These are phyloP conservation scores for Peromyscus maniculatus DNA, from an alignment of 2,113 vertebrate genomes.

Conservation along the genomic window DNA sequence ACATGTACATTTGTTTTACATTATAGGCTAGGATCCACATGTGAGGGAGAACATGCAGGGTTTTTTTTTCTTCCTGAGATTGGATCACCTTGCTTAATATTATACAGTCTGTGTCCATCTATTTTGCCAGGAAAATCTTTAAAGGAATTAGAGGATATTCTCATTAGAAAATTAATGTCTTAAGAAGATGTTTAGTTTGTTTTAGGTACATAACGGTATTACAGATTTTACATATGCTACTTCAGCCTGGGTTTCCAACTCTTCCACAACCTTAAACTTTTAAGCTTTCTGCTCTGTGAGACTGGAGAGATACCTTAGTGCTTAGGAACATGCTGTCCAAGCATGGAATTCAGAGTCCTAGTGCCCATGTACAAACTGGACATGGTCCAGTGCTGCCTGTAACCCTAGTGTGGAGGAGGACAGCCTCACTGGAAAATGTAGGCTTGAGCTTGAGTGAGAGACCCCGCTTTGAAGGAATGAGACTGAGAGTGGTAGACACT, in stretches of 20 bases:
- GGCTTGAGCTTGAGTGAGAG: not conserved
- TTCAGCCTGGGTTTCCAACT: not conserved
- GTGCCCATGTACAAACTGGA: not conserved
- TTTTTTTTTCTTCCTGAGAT: not conserved
- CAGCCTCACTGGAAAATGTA: not conserved
- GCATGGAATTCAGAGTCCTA: not conserved
- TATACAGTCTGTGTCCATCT: not conserved
- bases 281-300: not conserved
- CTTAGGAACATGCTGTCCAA: not conserved
- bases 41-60: not conserved
- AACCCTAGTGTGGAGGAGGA: not conserved
- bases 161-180: slow-evolving; percentile 48
- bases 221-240: not conserved
- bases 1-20: not conserved
- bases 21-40: not conserved
- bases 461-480: too few relatives aligned
- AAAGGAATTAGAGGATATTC: not conserved
- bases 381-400: not conserved
- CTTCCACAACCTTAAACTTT: not conserved
- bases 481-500: not conserved
- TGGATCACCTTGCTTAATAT: not conserved
- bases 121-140: not conserved
- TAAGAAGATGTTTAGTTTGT: slow-evolving; percentile 51
- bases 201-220: not conserved
- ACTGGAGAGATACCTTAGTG: not conserved